Evolutionary conservation across 2,888 invertebrate genomes (phyloP).

Genomic region (Lasioglossum oenotherae): DNA sequence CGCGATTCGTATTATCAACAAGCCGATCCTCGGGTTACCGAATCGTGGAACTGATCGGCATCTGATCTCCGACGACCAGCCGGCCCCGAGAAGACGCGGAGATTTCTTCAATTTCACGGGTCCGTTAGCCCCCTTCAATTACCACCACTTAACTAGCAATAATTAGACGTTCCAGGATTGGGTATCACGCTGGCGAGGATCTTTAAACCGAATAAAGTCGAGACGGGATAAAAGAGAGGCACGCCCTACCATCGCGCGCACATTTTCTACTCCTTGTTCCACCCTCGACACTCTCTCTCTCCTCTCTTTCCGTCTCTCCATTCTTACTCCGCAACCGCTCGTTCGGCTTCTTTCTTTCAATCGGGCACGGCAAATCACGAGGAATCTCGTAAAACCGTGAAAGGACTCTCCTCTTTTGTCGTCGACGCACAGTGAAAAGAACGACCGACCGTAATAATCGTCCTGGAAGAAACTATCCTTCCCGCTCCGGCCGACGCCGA

Average conservation of each 20-base stretch:
- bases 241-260: constrained; percentile 54
- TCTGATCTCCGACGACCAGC: constrained; percentile 50
- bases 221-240: constrained; percentile 65
- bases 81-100: not conserved
- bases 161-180: constrained; percentile 80
- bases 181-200: constrained; percentile 72
- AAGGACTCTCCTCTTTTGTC: constrained; percentile 39
- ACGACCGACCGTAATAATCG: constrained; percentile 58
- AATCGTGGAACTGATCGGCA: constrained; percentile 54
- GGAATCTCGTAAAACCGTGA: constrained; percentile 60
- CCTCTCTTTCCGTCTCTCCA: not conserved
- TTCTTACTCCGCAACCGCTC: not conserved
- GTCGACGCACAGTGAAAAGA: constrained; percentile 46
- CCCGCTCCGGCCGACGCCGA: not conserved
- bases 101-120: constrained; percentile 82
- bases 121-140: constrained; percentile 80
- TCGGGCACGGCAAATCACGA: constrained; percentile 58
- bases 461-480: constrained; percentile 34
- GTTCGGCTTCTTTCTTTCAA: constrained; percentile 54
- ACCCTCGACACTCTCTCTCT: not conserved
- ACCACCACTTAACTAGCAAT: constrained; percentile 81
- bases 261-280: constrained; percentile 37
- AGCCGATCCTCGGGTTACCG: constrained; percentile 64
- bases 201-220: constrained; percentile 76
- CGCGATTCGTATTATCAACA: constrained; percentile 66